phyloP scores from a whole-genome alignment of 2,888 invertebrate species.

The Drosophila cracens region DNA sequence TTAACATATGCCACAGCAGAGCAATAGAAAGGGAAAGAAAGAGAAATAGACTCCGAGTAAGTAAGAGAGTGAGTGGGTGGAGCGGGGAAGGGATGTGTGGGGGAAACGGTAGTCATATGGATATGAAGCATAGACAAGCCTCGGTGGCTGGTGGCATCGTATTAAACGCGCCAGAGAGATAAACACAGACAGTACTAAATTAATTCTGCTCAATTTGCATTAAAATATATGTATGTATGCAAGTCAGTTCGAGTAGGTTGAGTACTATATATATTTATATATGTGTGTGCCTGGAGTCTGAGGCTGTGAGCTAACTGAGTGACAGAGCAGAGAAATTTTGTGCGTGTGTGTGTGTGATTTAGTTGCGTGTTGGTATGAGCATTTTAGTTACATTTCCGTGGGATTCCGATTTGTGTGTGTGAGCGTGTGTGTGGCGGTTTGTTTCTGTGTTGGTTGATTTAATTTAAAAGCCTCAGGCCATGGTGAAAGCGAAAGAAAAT shows the following conservation, averaged over 20 bases:
- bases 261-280: neutral
- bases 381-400: conserved; percentile 72
- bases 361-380: conserved; percentile 42
- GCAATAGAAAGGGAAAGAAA: conserved; percentile 18
- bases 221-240: conserved; percentile 62
- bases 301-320: conserved; percentile 12
- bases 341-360: conserved; percentile 47
- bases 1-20: conserved; percentile 68
- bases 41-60: neutral
- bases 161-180: conserved; percentile 77
- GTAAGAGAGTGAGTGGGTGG: conserved; percentile 20
- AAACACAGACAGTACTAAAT: conserved; percentile 79
- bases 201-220: conserved; percentile 82
- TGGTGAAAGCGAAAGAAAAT: conserved; percentile 8
- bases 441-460: conserved; percentile 65
- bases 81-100: neutral
- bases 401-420: conserved; percentile 22
- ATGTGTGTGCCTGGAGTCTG: neutral
- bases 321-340: conserved; percentile 37
- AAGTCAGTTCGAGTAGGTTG: conserved; percentile 7
- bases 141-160: conserved; percentile 51
- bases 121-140: conserved; percentile 30
- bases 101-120: conserved; percentile 23
- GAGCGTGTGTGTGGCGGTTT: conserved; percentile 46
- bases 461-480: conserved; percentile 71